Base-by-base conservation (phyloP, 2,888 invertebrate species). In the Tetheella fluctuosa region DNA sequence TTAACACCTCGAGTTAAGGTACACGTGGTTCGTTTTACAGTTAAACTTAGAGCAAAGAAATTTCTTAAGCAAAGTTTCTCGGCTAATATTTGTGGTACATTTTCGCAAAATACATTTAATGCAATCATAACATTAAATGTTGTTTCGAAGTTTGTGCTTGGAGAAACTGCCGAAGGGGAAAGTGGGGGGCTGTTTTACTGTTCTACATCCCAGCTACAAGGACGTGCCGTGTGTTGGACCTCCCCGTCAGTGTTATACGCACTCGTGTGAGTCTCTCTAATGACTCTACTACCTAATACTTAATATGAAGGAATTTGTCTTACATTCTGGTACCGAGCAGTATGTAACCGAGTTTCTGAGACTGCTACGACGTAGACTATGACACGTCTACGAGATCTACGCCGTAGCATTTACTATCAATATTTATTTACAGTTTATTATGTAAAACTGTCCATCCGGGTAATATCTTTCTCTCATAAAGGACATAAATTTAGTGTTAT, bases 101-200 rank as follows among this genome's bases (percentile, higher is more conserved):
- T 86, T 85, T 84, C 83, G 76, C 68, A 74, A 81, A 84, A 84
- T 80, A 84, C 80, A 80, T 84, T 86, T 85, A 85, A 85, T 86
- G 84, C 84, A 85, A 86, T 84, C 85, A 86, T 81, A 86, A 86
- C 83, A 85, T 84, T 80, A 77, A 81, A 81, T 82, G 85, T 84
- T 83, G 83, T 81, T 80, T 71, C 72, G 67, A 81, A 85, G 81
- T 85, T 83, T 77, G 77, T 61, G 57, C 59, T 52, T 15, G 28
- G 42, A n/a, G 57, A 52, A 34, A 37, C 54, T 59, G 23, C 54
- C 13, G 12, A 30, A 25, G 42, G 39, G 39, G 39, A 0, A n/a
- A 8, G 42, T 17, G 17, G 42, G 42, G 42, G 20, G 42, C 20
- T 5, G 15, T 15, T 39, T 48, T n/a, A 48, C 6, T 48, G 42